Evolutionary conservation across 2,113 vertebrate species (phyloP).

Genomic region (Erinaceus europaeus): DNA sequence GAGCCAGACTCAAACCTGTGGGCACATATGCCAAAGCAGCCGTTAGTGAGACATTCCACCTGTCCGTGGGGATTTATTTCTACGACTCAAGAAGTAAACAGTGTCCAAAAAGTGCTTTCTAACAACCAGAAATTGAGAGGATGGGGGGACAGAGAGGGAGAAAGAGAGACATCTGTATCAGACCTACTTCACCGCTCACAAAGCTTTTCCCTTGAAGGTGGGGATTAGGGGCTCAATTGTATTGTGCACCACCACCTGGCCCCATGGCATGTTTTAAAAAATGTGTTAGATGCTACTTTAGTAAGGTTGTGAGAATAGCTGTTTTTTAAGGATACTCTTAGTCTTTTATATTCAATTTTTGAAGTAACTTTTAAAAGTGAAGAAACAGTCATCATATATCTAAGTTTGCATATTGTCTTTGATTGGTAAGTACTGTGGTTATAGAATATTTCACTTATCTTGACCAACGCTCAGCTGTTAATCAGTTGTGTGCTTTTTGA

Average conservation of each 20-base stretch:
- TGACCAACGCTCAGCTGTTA: neutral
- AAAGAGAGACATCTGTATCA: no score
- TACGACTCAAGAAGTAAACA: neutral
- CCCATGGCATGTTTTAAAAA: no score
- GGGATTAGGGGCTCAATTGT: no score
- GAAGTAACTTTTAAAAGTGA: conserved; percentile 22
- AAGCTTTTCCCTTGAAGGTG: no score
- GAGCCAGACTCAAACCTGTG: no score
- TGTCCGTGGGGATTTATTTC: no score
- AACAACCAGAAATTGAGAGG: neutral
- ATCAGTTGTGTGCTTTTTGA: neutral
- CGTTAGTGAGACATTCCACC: no score
- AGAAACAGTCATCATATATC: neutral
- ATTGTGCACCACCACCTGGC: no score
- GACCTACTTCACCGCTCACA: no score
- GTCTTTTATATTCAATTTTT: neutral
- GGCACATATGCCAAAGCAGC: no score
- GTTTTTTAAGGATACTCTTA: neutral
- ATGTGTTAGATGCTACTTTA: neutral
- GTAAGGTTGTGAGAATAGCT: neutral
- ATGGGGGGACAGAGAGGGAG: no score
- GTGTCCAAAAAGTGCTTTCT: neutral
- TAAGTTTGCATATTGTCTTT: neutral
- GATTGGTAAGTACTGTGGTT: neutral
- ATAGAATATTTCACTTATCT: conserved; percentile 6